Conservation (phyloP, 1,140 invertebrate species). For the Drosophila auraria region DNA sequence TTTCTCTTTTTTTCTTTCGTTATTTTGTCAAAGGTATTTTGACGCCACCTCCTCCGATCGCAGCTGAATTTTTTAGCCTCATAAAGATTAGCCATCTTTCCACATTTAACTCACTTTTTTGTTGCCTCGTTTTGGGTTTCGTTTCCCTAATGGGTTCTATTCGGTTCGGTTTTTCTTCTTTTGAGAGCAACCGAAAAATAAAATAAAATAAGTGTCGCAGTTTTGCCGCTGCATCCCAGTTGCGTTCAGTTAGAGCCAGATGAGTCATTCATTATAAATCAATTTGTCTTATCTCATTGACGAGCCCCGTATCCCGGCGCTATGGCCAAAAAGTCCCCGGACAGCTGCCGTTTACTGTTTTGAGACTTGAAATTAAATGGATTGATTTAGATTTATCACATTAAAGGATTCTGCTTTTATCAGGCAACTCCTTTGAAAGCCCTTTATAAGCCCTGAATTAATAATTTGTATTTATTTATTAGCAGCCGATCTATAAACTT, state of each 20-base stretch:
- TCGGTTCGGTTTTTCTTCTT: slow-evolving; percentile 35
- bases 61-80: slow-evolving; percentile 69
- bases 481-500: slow-evolving; percentile 49
- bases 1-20: slow-evolving; percentile 29
- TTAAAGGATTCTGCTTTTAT: slow-evolving; percentile 6
- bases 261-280: slow-evolving; percentile 81
- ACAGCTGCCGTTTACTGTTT: slow-evolving; percentile 51
- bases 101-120: slow-evolving; percentile 54
- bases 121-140: slow-evolving; percentile 28
- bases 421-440: slow-evolving; percentile 6
- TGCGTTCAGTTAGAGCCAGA: slow-evolving; percentile 17
- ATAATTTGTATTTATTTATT: slow-evolving; percentile 41
- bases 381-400: not conserved
- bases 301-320: slow-evolving; percentile 37
- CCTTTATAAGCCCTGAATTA: slow-evolving; percentile 8
- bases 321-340: slow-evolving; percentile 24
- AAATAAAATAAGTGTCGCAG: slow-evolving; percentile 38
- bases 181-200: slow-evolving; percentile 1
- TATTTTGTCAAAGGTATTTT: slow-evolving; percentile 71
- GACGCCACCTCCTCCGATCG: slow-evolving; percentile 66
- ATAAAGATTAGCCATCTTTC: slow-evolving; percentile 83
- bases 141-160: slow-evolving; percentile 48
- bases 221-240: slow-evolving; percentile 49
- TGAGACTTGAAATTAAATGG: slow-evolving; percentile 5
- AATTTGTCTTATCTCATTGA: slow-evolving; percentile 74